Base-by-base conservation (phyloP, 2,113 vertebrate species). In the Astatotilapia flaviijosephi region DNA sequence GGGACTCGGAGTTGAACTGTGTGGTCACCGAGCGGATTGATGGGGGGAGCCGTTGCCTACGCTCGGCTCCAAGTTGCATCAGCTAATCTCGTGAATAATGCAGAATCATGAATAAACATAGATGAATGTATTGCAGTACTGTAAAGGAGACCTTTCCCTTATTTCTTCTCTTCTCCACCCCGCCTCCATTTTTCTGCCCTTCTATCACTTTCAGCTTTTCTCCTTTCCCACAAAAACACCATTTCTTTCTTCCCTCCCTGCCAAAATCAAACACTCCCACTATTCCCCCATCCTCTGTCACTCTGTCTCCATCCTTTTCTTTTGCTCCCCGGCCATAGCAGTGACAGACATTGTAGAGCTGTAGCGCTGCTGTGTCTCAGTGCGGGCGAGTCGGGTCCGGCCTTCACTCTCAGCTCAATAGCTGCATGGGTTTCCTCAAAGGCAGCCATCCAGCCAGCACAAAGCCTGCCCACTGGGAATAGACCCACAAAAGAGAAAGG, bases 71-170 rank as follows among this genome's bases (percentile, higher is more conserved):
- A 4, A 35, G 80, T 95, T 95, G 93, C 95, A 93, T 95, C 95
- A 95, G 93, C 92, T 93, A 90, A 93, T 94, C 93, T 92, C 65
- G 77, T 95, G 93, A 95, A 95, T 95, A 95, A 95, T 95, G 93
- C 91, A 95, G 82, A 90, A 87, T 93, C 92, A 95, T 94, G 92
- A 95, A 95, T 95, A 95, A 94, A 95, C 93, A 95, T 93, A 35
- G 77, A 86, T 81, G 89, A 77, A 56, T 82, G 89, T 75, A 47
- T 75, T 26, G 83, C 83, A 84, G 82, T 80, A 93, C 93, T 92
- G 93, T 92, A 93, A 89, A 89, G 73, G 42, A 90, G 91, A 91
- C 88, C 89, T 47, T 21, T 49, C 21, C 26, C 53, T 40, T 31
- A 70, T 79, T 58, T 73, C 80, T 82, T 88, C 73, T 80, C 77